These are phyloP conservation scores for Mimachlamys varia DNA, from an alignment of 2,888 invertebrate genomes.

Conservation along the genomic window DNA sequence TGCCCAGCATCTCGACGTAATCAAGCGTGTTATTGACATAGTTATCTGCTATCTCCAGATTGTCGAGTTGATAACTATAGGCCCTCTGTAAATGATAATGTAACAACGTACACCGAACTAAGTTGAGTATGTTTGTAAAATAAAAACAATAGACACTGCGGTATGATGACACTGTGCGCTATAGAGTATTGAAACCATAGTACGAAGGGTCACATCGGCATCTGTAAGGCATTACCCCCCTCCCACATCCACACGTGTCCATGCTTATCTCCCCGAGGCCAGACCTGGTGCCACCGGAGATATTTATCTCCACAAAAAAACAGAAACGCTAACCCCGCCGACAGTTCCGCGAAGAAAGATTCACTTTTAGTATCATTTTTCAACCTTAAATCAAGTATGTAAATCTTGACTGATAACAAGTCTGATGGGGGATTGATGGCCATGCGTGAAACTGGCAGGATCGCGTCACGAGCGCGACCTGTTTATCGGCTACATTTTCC, in stretches of 20 bases:
- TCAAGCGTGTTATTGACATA: constrained; percentile 34
- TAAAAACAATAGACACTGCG: neutral
- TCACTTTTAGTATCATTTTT: constrained; percentile 34
- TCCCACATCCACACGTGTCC: neutral
- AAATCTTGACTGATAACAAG: constrained; percentile 17
- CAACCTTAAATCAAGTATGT: constrained; percentile 31
- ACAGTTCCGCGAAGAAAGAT: constrained; percentile 23
- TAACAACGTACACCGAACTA: neutral
- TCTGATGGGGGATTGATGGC: neutral
- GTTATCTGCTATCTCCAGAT: neutral
- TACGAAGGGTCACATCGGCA: neutral
- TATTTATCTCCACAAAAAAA: constrained; percentile 9
- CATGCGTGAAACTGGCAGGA: neutral
- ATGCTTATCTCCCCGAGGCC: neutral
- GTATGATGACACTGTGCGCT: neutral
- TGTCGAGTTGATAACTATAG: neutral
- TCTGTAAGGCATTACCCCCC: neutral
- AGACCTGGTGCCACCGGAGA: constrained; percentile 23
- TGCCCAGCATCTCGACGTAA: constrained; percentile 21
- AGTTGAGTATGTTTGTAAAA: neutral
- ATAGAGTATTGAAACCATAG: neutral
- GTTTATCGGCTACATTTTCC: neutral
- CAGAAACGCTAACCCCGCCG: neutral
- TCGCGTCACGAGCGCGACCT: neutral
- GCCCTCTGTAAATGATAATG: neutral